Percentiles rank a stretch among this genome's conserved stretches.
phyloP scores from a whole-genome alignment of 2,888 invertebrate genomes.

The Luperina nickerlii region DNA sequence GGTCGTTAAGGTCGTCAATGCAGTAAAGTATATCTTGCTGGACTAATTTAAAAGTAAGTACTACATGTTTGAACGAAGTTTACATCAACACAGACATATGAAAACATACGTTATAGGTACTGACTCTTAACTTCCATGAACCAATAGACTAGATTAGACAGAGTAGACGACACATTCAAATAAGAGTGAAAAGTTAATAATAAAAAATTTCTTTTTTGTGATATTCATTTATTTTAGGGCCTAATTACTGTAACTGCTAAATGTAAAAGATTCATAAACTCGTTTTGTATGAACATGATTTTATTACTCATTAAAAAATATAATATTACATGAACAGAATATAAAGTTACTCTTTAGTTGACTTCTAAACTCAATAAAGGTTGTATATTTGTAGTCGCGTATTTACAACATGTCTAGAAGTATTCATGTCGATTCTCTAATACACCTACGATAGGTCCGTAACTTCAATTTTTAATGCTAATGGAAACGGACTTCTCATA shows the following conservation, averaged over 20 bases:
- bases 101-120: background rate
- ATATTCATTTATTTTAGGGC: slow-evolving; percentile 61
- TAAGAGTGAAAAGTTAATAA: slow-evolving; percentile 4
- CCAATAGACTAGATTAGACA: slow-evolving; percentile 15
- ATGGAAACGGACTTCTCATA: background rate
- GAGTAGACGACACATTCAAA: slow-evolving; percentile 3
- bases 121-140: slow-evolving; percentile 23
- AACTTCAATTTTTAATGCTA: background rate
- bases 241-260: slow-evolving; percentile 57
- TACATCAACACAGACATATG: slow-evolving; percentile 26
- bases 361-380: slow-evolving; percentile 52
- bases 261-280: slow-evolving; percentile 46
- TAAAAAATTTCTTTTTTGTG: slow-evolving; percentile 48
- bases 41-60: slow-evolving; percentile 22
- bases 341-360: slow-evolving; percentile 30
- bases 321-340: slow-evolving; percentile 33
- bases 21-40: slow-evolving; percentile 19
- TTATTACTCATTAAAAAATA: slow-evolving; percentile 23
- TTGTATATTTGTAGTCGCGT: slow-evolving; percentile 48
- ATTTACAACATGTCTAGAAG: slow-evolving; percentile 29
- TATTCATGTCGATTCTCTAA: slow-evolving; percentile 43
- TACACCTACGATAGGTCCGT: background rate
- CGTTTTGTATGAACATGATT: slow-evolving; percentile 43
- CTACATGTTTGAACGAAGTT: slow-evolving; percentile 21
- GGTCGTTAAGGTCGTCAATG: slow-evolving; percentile 53